Percentiles rank a stretch among this genome's conserved stretches.
These are phyloP conservation scores for Engystomops pustulosus DNA, from an alignment of 2,113 vertebrate genomes.

Conservation along the genomic window DNA sequence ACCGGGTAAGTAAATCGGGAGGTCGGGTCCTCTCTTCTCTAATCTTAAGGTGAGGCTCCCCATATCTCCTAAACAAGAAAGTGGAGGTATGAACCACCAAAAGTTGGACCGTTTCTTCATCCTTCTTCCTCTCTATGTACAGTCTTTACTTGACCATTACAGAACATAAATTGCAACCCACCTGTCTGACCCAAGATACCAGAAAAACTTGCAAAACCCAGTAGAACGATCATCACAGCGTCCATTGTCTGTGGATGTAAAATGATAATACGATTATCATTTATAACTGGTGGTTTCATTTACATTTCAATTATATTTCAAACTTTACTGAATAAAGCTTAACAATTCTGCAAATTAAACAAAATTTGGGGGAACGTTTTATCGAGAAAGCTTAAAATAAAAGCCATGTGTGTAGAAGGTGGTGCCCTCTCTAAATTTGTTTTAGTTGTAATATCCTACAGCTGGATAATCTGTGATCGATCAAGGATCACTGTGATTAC, in stretches of 20 bases:
- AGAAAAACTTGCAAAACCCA: conserved; percentile 14
- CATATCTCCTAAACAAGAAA: neutral
- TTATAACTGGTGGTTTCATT: neutral
- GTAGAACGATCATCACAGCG: neutral
- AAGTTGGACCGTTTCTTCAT: neutral
- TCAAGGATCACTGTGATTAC: neutral
- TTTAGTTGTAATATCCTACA: too few relatives aligned
- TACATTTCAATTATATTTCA: neutral
- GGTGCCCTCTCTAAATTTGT: too few relatives aligned
- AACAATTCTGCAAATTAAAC: too few relatives aligned
- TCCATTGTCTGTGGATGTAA: neutral
- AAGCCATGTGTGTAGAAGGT: too few relatives aligned
- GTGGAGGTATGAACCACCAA: neutral
- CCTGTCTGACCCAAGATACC: conserved; percentile 17
- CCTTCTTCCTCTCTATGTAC: neutral
- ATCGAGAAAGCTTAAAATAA: too few relatives aligned
- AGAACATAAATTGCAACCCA: neutral
- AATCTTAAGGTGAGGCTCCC: neutral
- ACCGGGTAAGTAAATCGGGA: too few relatives aligned
- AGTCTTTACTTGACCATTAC: neutral
- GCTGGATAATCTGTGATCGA: neutral
- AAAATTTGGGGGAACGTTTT: too few relatives aligned
- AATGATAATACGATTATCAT: neutral
- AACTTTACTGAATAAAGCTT: neutral
- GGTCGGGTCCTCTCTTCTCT: too few relatives aligned